phyloP scores from a whole-genome alignment of 2,888 invertebrate genomes.

The Drosophila buzzatii region DNA sequence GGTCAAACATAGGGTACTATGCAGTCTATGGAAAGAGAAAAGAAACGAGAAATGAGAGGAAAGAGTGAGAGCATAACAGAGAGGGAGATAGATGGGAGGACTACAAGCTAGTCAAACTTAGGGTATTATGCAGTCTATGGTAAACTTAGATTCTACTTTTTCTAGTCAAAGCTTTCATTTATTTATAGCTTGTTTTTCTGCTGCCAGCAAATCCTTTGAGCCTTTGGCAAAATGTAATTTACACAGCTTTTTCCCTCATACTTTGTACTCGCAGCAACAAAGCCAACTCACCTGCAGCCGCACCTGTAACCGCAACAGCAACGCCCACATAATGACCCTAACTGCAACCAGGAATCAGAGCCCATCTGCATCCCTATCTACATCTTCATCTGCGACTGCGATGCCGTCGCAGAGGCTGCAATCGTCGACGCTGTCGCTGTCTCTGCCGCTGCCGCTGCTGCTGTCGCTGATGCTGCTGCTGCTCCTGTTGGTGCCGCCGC shows the following conservation, averaged over 20 bases:
- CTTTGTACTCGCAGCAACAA: slow-evolving; percentile 23
- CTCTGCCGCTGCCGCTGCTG: slow-evolving; percentile 59
- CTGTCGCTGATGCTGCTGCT: slow-evolving; percentile 69
- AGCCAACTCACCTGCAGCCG: slow-evolving; percentile 9
- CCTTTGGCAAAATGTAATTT: slow-evolving; percentile 23
- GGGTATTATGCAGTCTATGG: slow-evolving; percentile 1
- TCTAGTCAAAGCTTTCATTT: slow-evolving; percentile 1
- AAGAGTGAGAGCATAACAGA: neutral
- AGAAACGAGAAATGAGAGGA: neutral
- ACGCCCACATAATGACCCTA: slow-evolving; percentile 57
- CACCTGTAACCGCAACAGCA: slow-evolving; percentile 47
- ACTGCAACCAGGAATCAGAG: slow-evolving; percentile 49
- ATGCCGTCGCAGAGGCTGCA: slow-evolving; percentile 25
- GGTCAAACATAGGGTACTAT: slow-evolving; percentile 1
- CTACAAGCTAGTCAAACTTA: neutral
- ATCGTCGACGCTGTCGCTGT: slow-evolving; percentile 31
- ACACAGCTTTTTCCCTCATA: slow-evolving; percentile 23
- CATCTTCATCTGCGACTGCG: neutral
- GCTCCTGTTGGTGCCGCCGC: slow-evolving; percentile 75
- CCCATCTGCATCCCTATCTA: slow-evolving; percentile 11
- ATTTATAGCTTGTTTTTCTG: neutral
- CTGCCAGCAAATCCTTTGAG: slow-evolving; percentile 23
- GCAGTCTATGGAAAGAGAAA: neutral
- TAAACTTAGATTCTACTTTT: too few species aligned
- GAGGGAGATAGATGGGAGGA: too few species aligned